phyloP scores from a whole-genome alignment of 1,140 invertebrate genomes.

The Diabrotica undecimpunctata region DNA sequence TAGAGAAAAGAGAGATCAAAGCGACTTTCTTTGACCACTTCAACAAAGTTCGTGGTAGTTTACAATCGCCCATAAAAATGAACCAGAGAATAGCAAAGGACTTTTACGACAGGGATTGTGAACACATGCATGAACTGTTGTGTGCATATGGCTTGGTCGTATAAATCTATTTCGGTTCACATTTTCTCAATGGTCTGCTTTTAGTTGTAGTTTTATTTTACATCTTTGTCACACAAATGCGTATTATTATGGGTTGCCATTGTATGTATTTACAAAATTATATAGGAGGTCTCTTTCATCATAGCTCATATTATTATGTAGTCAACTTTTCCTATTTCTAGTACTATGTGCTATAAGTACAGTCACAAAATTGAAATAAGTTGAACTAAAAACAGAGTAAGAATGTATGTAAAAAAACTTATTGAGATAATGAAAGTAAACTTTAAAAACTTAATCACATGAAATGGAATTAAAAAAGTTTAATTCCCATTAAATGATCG shows the following conservation, averaged over 20 bases:
- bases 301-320: too few relatives aligned
- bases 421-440: too few relatives aligned
- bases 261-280: constrained; percentile 3
- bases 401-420: too few relatives aligned
- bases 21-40: constrained; percentile 14
- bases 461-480: too few relatives aligned
- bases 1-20: constrained; percentile 9
- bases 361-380: too few relatives aligned
- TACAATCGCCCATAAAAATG: constrained; percentile 14
- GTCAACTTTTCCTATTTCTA: too few relatives aligned
- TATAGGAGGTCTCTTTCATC: too few relatives aligned
- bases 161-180: constrained; percentile 12
- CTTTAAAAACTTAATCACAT: too few relatives aligned
- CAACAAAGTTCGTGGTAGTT: constrained; percentile 12
- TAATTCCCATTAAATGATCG: too few relatives aligned
- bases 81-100: constrained; percentile 8
- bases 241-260: neutral
- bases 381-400: too few relatives aligned
- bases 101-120: constrained; percentile 12
- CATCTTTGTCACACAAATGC: neutral
- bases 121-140: constrained; percentile 17
- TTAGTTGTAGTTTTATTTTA: constrained; percentile 5
- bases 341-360: too few relatives aligned
- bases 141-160: constrained; percentile 5
- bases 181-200: constrained; percentile 16